Percentiles rank a stretch among this genome's conserved stretches.
These are phyloP conservation scores for Corythaixoides concolor DNA, from an alignment of 2,113 vertebrate species.

Conservation along the genomic window DNA sequence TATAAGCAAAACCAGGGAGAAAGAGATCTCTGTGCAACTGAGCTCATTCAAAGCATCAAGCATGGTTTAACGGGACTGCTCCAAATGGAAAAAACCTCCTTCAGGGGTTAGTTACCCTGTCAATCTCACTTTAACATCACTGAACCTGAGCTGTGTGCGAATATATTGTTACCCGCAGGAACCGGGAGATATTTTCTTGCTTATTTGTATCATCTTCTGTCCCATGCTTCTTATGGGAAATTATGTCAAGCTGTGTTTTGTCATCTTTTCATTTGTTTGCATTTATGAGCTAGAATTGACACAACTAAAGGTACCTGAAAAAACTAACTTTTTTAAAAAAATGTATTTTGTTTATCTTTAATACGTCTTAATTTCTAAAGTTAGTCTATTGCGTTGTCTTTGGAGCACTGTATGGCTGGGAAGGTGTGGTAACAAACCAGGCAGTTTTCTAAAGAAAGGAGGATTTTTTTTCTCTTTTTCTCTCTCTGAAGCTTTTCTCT, in stretches of 20 bases:
- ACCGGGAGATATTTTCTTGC: background rate
- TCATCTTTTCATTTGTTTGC: background rate
- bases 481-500: conserved; percentile 12
- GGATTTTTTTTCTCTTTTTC: background rate
- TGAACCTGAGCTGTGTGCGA: background rate
- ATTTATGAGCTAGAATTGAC: background rate
- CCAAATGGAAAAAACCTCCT: conserved; percentile 41
- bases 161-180: background rate
- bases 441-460: conserved; percentile 16
- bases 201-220: background rate
- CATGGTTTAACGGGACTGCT: conserved; percentile 21
- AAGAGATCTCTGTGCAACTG: background rate
- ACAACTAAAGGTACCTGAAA: background rate
- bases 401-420: background rate
- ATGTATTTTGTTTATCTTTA: background rate
- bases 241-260: background rate
- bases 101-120: conserved; percentile 15
- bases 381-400: background rate
- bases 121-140: conserved; percentile 2
- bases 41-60: conserved; percentile 33
- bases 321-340: background rate
- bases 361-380: background rate
- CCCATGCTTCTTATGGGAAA: background rate
- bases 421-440: background rate
- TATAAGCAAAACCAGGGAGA: background rate